These are phyloP conservation scores for Hyles lineata DNA, from an alignment of 2,888 invertebrate genomes.

Conservation along the genomic window DNA sequence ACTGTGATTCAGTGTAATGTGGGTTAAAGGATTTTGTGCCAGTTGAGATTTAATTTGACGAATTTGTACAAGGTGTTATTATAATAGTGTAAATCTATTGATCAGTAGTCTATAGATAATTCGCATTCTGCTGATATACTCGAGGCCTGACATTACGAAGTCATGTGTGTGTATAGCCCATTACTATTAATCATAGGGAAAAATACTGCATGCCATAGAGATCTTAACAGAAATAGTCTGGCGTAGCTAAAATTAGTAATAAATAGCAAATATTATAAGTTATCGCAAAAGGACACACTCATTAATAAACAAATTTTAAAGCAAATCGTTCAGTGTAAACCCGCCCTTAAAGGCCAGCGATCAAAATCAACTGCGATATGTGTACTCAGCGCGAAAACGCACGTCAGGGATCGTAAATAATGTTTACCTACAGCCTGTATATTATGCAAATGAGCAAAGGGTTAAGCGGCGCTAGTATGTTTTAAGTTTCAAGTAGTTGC, in stretches of 20 bases:
- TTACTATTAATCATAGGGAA: too few species aligned
- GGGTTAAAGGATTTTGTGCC: neutral
- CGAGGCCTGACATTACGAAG: too few species aligned
- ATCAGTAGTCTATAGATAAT: too few species aligned
- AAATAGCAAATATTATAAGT: neutral
- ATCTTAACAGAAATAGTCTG: too few species aligned
- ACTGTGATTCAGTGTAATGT: constrained; percentile 11
- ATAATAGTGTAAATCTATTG: too few species aligned
- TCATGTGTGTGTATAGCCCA: too few species aligned
- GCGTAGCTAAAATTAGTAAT: neutral
- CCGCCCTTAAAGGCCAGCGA: constrained; percentile 10
- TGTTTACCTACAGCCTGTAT: constrained; percentile 34
- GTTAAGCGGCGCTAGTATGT: constrained; percentile 35
- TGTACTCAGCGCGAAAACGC: constrained; percentile 27
- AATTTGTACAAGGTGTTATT: too few species aligned
- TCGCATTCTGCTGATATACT: too few species aligned
- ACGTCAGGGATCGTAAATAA: constrained; percentile 34
- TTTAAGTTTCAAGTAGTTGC: constrained; percentile 35
- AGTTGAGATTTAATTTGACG: too few species aligned
- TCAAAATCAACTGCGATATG: constrained; percentile 21
- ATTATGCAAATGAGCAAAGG: constrained; percentile 36
- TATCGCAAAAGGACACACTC: neutral
- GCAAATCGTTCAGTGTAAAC: constrained; percentile 13
- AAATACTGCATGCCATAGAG: too few species aligned
- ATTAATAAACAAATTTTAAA: neutral